phyloP scores from a whole-genome alignment of 1,140 invertebrate genomes.

The Brachionus calyciflorus region DNA sequence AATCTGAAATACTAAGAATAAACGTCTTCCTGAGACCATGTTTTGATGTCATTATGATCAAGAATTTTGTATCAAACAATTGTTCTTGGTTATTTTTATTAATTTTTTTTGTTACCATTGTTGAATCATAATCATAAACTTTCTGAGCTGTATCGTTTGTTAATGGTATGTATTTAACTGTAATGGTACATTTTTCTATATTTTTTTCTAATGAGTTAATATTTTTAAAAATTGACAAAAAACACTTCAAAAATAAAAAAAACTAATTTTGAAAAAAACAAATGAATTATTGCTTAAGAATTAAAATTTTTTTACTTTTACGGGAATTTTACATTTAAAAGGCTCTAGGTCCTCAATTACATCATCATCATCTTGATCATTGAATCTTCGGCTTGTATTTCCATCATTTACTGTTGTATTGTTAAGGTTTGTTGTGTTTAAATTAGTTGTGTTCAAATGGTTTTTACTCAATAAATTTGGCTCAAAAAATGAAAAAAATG shows the following conservation, averaged over 20 bases:
- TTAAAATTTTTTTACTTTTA: not conserved
- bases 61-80: slow-evolving; percentile 43
- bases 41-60: slow-evolving; percentile 32
- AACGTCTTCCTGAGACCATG: slow-evolving; percentile 40
- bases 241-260: not conserved
- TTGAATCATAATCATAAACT: slow-evolving; percentile 35
- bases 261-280: not conserved
- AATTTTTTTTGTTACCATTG: slow-evolving; percentile 30
- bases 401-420: slow-evolving; percentile 23
- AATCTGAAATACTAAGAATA: slow-evolving; percentile 41
- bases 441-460: not conserved
- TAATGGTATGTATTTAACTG: slow-evolving; percentile 43
- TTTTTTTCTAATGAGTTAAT: slow-evolving; percentile 43
- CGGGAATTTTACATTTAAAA: slow-evolving; percentile 44
- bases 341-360: not conserved
- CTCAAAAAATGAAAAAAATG: slow-evolving; percentile 44
- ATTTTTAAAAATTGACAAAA: slow-evolving; percentile 46
- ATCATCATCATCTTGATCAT: not conserved
- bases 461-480: slow-evolving; percentile 16
- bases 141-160: slow-evolving; percentile 5
- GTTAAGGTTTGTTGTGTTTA: slow-evolving; percentile 11
- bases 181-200: slow-evolving; percentile 46
- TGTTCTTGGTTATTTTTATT: slow-evolving; percentile 44
- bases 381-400: not conserved
- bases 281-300: not conserved